phyloP scores from a whole-genome alignment of 2,113 vertebrate genomes.

The Myrmophylax atrothorax region DNA sequence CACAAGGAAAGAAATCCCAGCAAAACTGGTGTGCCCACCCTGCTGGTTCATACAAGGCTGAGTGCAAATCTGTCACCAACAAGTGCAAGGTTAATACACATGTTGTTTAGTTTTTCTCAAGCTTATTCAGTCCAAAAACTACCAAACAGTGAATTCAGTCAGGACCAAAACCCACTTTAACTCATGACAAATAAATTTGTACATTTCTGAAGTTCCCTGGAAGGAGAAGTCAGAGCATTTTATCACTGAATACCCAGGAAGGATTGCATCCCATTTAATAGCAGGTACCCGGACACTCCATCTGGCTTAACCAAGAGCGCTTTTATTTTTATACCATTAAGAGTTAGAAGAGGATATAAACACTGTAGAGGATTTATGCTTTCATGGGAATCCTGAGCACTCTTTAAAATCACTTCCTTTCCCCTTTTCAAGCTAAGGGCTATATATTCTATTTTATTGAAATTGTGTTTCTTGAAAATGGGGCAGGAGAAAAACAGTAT shows the following conservation, averaged over 20 bases:
- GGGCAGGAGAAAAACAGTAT: not conserved
- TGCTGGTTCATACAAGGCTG: not conserved
- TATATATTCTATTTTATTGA: not conserved
- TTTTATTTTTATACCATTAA: not conserved
- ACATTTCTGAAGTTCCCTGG: not conserved
- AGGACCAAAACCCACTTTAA: not conserved
- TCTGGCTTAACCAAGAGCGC: not conserved
- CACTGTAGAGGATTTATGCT: conserved; percentile 19
- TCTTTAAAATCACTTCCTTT: conserved; percentile 37
- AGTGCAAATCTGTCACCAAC: not conserved
- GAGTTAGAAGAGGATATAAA: conserved; percentile 38
- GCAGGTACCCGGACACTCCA: not conserved
- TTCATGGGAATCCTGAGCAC: not conserved
- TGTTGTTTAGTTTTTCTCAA: not conserved
- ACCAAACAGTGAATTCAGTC: not conserved
- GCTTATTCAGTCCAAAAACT: not conserved
- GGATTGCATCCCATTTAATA: conserved; percentile 19
- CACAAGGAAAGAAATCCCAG: not conserved
- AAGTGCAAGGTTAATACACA: not conserved
- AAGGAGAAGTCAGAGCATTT: not conserved
- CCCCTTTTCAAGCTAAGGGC: not conserved
- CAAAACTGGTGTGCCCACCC: not conserved
- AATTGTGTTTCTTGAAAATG: not conserved
- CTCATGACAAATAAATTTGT: not conserved
- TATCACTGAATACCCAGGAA: not conserved